Evolutionary conservation across 2,888 invertebrate species (phyloP), one percentile per base, ranked within the genome.

Genomic region (Unio pictorum): DNA sequence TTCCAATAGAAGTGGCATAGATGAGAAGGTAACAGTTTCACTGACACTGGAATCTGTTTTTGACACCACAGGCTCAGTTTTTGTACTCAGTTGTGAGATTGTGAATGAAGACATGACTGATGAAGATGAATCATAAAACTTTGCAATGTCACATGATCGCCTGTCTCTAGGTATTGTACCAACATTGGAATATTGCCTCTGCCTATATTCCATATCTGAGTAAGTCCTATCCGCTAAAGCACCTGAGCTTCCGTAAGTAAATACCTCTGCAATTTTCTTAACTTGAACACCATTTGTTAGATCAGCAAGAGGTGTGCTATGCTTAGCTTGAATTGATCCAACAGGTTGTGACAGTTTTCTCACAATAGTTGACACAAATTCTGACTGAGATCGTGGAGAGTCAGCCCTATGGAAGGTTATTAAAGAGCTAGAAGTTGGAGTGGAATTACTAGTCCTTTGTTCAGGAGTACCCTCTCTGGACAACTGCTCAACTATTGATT

Each of bases 401-500:
- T 84, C 84, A 59, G 80, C 73, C 62, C 76, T 66, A 61, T 76
- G 75, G 28, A 83, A 59, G n/a, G 78, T 69, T 64, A 76, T 69
- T 57, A 76, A 77, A 63, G 81, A 81, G 61, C 68, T 64, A 34
- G 67, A 59, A 61, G 72, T 76, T 2, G 73, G 74, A 65, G 71
- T 74, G 17, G 78, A 76, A 56, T 77, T 73, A 18, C 73, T 78
- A 7, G 73, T 55, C 58, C 64, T 66, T 30, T 69, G 61, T 65
- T 78, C 79, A 55, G 87, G 86, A 28, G 84, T 86, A 58, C 81
- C 80, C 68, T 87, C 87, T 61, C 85, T 70, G 5, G 87, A 87
- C 62, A 86, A 76, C 63, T 82, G 75, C 75, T 83, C 81, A 23
- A 84, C 84, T 60, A 86, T 84, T 54, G 84, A 72, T 72, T 84